Conservation (phyloP, 2,888 invertebrate species). For the Leistus spinibarbis region DNA sequence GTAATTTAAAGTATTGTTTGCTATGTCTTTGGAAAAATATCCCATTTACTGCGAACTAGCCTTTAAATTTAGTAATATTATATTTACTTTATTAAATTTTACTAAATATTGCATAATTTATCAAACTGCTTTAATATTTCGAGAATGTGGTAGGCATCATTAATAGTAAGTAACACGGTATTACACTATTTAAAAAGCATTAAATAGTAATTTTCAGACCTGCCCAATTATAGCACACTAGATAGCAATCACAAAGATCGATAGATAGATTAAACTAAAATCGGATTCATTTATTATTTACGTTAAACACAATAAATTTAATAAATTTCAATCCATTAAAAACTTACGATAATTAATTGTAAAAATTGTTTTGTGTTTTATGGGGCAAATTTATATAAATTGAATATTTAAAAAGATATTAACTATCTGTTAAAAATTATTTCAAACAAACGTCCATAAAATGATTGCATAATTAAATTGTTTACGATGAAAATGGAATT, state of each 20-base stretch:
- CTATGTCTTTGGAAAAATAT: no score
- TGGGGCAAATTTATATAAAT: not conserved
- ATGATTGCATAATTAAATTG: not conserved
- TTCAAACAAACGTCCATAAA: not conserved
- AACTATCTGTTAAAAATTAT: not conserved
- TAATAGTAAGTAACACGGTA: constrained; percentile 18
- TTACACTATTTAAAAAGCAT: constrained; percentile 34
- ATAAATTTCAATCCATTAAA: not conserved
- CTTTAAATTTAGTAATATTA: no score
- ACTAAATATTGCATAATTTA: no score
- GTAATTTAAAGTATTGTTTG: no score
- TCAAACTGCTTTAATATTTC: not conserved
- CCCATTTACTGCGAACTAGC: no score
- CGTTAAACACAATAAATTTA: not conserved
- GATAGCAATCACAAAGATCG: constrained; percentile 21
- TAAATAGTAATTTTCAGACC: constrained; percentile 32
- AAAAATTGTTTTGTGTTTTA: not conserved
- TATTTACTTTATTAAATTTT: no score
- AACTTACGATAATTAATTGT: not conserved
- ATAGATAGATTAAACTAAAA: constrained; percentile 2
- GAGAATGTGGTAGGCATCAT: not conserved
- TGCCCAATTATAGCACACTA: constrained; percentile 10
- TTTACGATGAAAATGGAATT: not conserved
- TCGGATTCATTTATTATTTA: constrained; percentile 26
- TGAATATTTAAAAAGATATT: not conserved